phyloP scores from a whole-genome alignment of 2,797 vertebrate genomes.

The Takifugu ocellatus region DNA sequence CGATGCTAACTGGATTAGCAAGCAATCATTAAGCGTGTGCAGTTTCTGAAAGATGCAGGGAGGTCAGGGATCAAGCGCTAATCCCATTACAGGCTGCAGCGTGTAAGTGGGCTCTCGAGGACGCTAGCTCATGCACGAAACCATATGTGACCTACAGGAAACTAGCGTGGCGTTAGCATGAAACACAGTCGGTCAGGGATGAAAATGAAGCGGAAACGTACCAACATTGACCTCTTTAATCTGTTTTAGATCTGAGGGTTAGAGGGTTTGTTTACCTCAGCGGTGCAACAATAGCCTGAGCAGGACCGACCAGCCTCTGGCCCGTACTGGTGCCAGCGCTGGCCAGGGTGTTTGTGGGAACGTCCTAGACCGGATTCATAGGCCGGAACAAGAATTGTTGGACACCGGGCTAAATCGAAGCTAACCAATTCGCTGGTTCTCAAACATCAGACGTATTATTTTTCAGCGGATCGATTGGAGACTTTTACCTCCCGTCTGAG shows the following conservation, averaged over 20 bases:
- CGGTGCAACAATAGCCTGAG: constrained; percentile 52
- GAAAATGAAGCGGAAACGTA: too few relatives aligned
- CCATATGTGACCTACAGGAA: constrained; percentile 24
- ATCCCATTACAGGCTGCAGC: constrained; percentile 38
- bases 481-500: constrained; percentile 40
- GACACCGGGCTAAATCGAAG: too few relatives aligned
- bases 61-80: constrained; percentile 38
- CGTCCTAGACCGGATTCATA: constrained; percentile 46
- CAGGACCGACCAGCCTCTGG: constrained; percentile 50
- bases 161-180: too few relatives aligned
- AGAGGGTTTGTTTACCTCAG: constrained; percentile 58
- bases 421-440: too few relatives aligned
- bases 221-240: too few relatives aligned
- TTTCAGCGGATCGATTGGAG: constrained; percentile 45
- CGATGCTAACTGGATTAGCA: constrained; percentile 60
- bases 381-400: constrained; percentile 8
- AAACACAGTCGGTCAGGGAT: too few relatives aligned
- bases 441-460: constrained; percentile 26
- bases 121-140: constrained; percentile 9
- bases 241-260: constrained; percentile 6
- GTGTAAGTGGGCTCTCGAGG: constrained; percentile 6
- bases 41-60: constrained; percentile 23
- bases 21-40: constrained; percentile 42
- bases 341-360: constrained; percentile 32
- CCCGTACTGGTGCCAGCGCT: constrained; percentile 53